These are phyloP conservation scores for Zonitis immaculata DNA, from an alignment of 2,888 invertebrate species.

Conservation along the genomic window DNA sequence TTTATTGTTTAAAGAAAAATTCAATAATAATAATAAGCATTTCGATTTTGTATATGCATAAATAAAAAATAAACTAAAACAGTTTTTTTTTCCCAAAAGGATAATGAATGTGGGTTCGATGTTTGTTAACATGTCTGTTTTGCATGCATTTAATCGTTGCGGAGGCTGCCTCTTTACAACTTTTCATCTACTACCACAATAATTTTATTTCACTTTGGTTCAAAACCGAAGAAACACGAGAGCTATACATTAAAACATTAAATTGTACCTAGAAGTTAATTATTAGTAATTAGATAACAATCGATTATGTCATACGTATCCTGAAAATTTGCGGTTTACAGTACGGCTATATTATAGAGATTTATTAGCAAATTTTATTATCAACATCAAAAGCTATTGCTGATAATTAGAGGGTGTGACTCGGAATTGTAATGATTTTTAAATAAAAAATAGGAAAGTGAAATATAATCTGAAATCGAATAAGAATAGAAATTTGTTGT, in stretches of 20 bases:
- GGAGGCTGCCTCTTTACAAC: conserved; percentile 30
- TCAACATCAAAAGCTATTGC: background rate
- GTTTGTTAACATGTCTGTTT: conserved; percentile 37
- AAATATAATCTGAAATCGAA: conserved; percentile 2
- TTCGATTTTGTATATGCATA: conserved; percentile 2
- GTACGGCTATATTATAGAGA: background rate
- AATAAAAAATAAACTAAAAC: too few species aligned
- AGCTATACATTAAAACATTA: too few species aligned
- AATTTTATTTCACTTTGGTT: conserved; percentile 25
- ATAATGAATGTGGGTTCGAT: conserved; percentile 35
- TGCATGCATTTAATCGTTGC: conserved; percentile 34
- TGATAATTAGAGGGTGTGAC: background rate
- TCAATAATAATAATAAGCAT: background rate
- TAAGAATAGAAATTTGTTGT: conserved; percentile 6
- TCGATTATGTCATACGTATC: too few species aligned
- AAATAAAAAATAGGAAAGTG: too few species aligned
- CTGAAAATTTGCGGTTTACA: too few species aligned
- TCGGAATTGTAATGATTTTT: too few species aligned
- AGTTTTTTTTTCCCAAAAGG: conserved; percentile 22
- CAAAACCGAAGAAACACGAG: background rate
- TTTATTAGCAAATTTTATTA: background rate
- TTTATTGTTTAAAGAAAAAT: background rate
- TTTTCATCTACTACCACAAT: conserved; percentile 29
- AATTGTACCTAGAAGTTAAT: too few species aligned
- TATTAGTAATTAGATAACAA: too few species aligned